Evolutionary conservation across 2,113 vertebrate species (phyloP), one percentile per base, ranked within the genome.

Genomic region (Pandion haliaetus): DNA sequence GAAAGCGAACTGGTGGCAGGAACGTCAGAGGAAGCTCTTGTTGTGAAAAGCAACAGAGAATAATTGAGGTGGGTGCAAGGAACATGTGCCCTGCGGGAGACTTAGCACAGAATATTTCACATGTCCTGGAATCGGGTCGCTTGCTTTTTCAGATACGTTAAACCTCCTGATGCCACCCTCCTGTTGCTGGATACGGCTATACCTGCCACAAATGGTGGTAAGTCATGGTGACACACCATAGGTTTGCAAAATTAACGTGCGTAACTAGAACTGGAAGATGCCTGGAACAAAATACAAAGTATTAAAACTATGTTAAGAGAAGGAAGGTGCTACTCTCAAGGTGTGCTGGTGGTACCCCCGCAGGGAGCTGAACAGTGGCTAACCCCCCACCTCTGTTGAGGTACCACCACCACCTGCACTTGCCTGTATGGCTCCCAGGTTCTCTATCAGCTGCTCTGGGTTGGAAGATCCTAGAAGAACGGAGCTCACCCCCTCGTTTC

Each of bases 341-440:
- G 12, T 2, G 1, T 18, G 71, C 12, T 15, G 52, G 9, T n/a
- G 61, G 38, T 20, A 17, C 31, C 14, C 19, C 7, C 16, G 15
- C 14, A 7, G 44, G 57, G 36, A 29, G 34, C 29, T 38, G 52
- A 55, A 20, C 50, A 52, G 72, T 6, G 23, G 78, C 59, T 24
- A 10, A 8, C 12, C 17, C 40, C 47, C 16, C 18, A 5, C 25
- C 14, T 10, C 15, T 6, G 4, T 0, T 17, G 55, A 29, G 54
- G 4, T 65, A 47, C 28, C 47, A 17, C 45, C 73, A 42, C 32
- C 26, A 23, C 17, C 23, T 66, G 47, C 83, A 89, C 98, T 98
- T 94, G 98, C 99, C 99, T 99, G 99, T 93, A 99, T 99, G 98
- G 99, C 99, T 85, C 99, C 99, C 0, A 99, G 99, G 98, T 99